Base-by-base conservation (phyloP, 2,113 vertebrate species). In the Myotis davidii region DNA sequence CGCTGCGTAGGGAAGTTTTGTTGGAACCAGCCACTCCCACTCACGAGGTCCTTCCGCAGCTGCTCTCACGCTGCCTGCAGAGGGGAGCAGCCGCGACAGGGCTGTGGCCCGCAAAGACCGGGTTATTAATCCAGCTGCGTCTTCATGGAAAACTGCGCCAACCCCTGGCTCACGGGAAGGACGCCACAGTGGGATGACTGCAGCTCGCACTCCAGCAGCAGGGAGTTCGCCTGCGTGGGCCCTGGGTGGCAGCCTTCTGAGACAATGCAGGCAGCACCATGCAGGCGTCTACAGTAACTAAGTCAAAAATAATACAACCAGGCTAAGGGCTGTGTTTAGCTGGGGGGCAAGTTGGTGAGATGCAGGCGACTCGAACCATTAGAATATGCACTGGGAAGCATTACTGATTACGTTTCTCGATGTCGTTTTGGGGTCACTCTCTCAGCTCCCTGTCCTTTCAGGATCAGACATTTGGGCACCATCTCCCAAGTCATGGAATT, bases 241-340 rank as follows among this genome's bases (percentile, higher is more conserved):
- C 27, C 7, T 5, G 70, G 9, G 54, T n/a, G 45, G 45, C 37
- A 21, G 6, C 4, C 23, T 11, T 7, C 29, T 21, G 42, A 45
- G 32, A 16, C 9, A 50, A 61, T 0, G 12, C 61, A 20, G 59
- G 39, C 9, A 32, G 72, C 16, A 8, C 2, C 8, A 48, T 0
- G 2, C 5, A 6, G 45, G 32, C 17, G 0, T 59, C 67, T 74
- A 1, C 2, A 0, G 23, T 34, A 37, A 23, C 70, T 34, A 48
- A 85, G 16, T 17, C 67, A 32, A 34, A 52, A 20, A 11, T 25
- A 21, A 32, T 8, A n/a, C 54, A 39, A 11, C 45, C 45, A 88
- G 27, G 27, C 20, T 34, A 29, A 52, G 13, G 27, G 27, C 56
- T 86, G 6, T 14, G 7, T 21, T 45, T 14, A 16, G 59, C 86